Base-by-base conservation (phyloP, 2,797 vertebrate genomes). In the Pseudomugil gertrudae region DNA sequence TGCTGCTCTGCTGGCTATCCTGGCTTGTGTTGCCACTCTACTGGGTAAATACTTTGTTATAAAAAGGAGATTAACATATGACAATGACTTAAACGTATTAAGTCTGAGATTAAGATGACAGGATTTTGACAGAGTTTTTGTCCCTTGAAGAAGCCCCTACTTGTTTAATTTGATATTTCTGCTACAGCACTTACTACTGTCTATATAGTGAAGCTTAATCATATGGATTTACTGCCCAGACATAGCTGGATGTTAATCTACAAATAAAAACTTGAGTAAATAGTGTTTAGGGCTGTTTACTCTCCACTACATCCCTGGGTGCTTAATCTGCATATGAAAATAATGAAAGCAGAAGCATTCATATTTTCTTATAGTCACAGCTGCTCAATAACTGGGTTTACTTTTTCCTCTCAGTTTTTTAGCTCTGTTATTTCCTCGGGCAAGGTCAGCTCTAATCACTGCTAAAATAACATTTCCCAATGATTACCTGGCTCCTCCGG, bases 1-100 rank as follows among this genome's bases (percentile, higher is more conserved):
- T 0, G 95, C 95, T 0, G 96, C 96, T 67, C 89, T 97, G 79
- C 92, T 97, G 64, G 96, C 95, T 50, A 96, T 98, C 66, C 74
- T 97, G 69, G 95, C 96, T 45, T 97, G 96, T 43, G 93, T 96
- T 0, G 94, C 95, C 47, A 96, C 95, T 0, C 91, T 97, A 19
- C 83, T 97, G 40, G 96, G 96, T 97, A 92, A 94, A 51, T 68
- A 69, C 29, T 56, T 45, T 40, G 1, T 38, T 33, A 15, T 2
- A 9, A 38, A 33, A 36, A 57, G 2, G 69, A 23, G 45, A 23
- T 23, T 43, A n/a, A 48, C 24, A 24, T 3, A 51, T 63, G 36
- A 50, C 57, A 3, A 54, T 50, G 10, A 61, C 32, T 48, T 35
- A 66, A 24, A 24, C 1, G 35, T 13, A 38, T 71, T 21, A 72